These are phyloP conservation scores for Centropyge bicolor DNA, from an alignment of 2,797 vertebrate genomes.

Conservation along the genomic window DNA sequence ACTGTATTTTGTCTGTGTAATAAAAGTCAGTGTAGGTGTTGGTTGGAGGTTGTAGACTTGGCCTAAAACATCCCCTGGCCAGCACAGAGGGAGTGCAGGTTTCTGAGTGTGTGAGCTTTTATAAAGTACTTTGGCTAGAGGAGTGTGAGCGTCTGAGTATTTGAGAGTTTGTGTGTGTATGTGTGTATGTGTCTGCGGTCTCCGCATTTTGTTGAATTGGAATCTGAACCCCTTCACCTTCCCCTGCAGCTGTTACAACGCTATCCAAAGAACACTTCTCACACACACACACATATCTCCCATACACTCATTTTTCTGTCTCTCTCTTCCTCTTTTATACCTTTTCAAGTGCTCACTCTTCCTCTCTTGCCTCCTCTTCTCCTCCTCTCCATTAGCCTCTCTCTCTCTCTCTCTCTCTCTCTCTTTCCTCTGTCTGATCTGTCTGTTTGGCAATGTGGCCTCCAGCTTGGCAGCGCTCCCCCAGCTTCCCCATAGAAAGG, in stretches of 20 bases:
- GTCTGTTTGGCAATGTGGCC: conserved; percentile 60
- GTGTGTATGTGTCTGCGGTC: conserved; percentile 38
- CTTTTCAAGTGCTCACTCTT: conserved; percentile 43
- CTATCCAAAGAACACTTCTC: conserved; percentile 63
- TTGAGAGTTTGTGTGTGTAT: conserved; percentile 24
- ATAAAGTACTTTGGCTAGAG: conserved; percentile 42
- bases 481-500: conserved; percentile 46
- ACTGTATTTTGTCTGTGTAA: background rate
- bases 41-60: conserved; percentile 19
- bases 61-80: conserved; percentile 30
- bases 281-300: conserved; percentile 6
- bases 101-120: conserved; percentile 38
- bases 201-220: conserved; percentile 68
- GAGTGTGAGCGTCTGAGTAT: conserved; percentile 35
- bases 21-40: conserved; percentile 12
- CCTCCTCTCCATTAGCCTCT: conserved; percentile 17
- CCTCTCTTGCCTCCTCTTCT: conserved; percentile 30
- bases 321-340: conserved; percentile 35
- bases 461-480: conserved; percentile 61
- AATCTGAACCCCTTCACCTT: conserved; percentile 81
- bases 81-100: conserved; percentile 15
- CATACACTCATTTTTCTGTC: conserved; percentile 27
- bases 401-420: conserved; percentile 6
- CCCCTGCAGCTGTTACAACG: conserved; percentile 75
- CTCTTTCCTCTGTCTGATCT: conserved; percentile 37